Conservation (phyloP, 2,113 vertebrate species). For the Eulemur macaco region DNA sequence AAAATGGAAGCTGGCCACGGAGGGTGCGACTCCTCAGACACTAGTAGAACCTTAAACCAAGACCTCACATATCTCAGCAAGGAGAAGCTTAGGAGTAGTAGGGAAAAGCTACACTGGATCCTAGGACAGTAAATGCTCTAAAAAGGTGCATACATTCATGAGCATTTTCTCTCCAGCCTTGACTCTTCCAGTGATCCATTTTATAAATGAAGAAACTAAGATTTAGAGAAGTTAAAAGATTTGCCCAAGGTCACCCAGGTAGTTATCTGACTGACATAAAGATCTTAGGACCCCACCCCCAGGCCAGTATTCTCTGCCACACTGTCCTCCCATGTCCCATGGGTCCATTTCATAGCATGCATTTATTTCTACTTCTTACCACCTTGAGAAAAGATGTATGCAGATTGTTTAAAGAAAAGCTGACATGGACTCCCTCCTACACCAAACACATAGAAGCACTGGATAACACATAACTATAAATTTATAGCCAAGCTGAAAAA, state of each 20-base stretch:
- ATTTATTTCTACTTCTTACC: neutral
- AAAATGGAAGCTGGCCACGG: neutral
- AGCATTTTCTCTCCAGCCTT: neutral
- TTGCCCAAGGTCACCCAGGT: neutral
- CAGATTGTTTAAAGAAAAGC: neutral
- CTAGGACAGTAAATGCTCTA: neutral
- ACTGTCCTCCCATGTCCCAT: neutral
- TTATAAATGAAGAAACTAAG: neutral
- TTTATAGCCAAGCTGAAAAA: neutral
- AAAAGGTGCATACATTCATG: neutral
- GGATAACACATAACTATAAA: neutral
- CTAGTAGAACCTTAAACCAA: neutral
- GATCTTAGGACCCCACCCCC: no score
- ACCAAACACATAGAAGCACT: neutral
- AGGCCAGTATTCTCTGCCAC: neutral
- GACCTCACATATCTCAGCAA: neutral
- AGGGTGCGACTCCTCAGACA: neutral
- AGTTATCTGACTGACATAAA: neutral
- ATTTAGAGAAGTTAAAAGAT: neutral
- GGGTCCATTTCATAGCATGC: neutral
- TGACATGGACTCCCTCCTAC: neutral
- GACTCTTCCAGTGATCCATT: neutral
- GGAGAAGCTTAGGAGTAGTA: neutral
- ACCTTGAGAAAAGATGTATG: neutral
- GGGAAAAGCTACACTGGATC: neutral